Evolutionary conservation across 2,797 vertebrate genomes (phyloP).

Genomic region (Rhabdophis nuchalis): DNA sequence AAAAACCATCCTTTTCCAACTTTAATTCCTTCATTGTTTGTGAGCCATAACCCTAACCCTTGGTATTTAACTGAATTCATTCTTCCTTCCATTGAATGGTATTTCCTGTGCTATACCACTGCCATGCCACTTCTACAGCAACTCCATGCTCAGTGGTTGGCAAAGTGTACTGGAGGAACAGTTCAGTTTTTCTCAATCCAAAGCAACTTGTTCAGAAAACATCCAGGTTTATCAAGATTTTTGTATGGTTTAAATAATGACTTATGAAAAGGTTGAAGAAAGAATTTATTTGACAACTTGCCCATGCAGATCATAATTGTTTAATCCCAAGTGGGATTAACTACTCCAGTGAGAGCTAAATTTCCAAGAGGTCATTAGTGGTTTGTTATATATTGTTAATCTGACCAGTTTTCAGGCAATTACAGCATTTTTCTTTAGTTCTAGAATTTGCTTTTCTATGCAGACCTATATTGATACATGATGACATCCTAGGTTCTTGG

Average conservation of each 20-base stretch:
- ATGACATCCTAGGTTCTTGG: too few species aligned
- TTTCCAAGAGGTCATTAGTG: not conserved
- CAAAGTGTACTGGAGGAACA: not conserved
- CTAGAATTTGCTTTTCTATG: not conserved
- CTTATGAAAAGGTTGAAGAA: not conserved
- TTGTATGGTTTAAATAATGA: not conserved
- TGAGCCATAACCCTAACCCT: not conserved
- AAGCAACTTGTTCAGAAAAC: not conserved
- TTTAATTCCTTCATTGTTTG: not conserved
- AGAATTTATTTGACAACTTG: not conserved
- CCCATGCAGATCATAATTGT: not conserved
- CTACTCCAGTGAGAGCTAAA: not conserved
- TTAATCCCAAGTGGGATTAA: not conserved
- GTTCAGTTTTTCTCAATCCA: not conserved
- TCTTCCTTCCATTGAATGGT: not conserved
- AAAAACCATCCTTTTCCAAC: not conserved
- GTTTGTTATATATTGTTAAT: not conserved
- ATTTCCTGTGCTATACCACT: not conserved
- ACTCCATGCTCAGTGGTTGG: not conserved
- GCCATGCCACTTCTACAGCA: not conserved
- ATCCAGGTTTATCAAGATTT: not conserved
- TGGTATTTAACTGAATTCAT: not conserved
- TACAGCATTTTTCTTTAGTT: not conserved
- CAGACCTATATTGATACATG: too few species aligned
- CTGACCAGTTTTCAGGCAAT: not conserved